Evolutionary conservation across 2,113 vertebrate species (phyloP).

Genomic region (Corythornis cristatus): DNA sequence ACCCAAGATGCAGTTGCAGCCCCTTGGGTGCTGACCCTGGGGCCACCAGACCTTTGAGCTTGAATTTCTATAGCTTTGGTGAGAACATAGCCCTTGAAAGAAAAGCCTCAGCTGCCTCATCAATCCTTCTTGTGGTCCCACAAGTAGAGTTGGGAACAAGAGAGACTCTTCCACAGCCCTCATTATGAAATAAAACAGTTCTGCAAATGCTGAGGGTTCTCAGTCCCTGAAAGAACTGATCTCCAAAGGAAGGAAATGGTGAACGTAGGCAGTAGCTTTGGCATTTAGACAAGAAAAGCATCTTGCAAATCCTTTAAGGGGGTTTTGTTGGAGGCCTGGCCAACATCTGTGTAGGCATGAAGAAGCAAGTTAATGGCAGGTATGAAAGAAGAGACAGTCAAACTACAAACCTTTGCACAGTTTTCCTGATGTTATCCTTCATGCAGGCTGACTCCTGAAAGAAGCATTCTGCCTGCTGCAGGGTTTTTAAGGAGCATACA

Average conservation of each 20-base stretch:
- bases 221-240: not conserved
- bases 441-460: not conserved
- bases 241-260: not conserved
- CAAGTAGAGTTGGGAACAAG: not conserved
- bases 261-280: not conserved
- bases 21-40: not conserved
- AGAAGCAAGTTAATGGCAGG: not conserved
- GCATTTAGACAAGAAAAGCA: not conserved
- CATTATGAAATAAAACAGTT: not conserved
- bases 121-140: not conserved
- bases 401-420: not conserved
- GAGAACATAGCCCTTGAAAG: not conserved
- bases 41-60: not conserved
- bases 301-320: not conserved
- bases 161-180: not conserved
- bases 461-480: not conserved
- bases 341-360: not conserved
- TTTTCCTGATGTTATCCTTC: rapidly evolving
- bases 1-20: not conserved
- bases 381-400: not conserved
- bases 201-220: not conserved
- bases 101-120: not conserved
- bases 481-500: not conserved
- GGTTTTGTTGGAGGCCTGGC: not conserved
- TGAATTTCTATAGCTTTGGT: not conserved